A percentile compares a stretch with the other conserved stretches of the same genome.
phyloP scores from a whole-genome alignment of 2,797 vertebrate genomes.

The Anguilla megastoma region DNA sequence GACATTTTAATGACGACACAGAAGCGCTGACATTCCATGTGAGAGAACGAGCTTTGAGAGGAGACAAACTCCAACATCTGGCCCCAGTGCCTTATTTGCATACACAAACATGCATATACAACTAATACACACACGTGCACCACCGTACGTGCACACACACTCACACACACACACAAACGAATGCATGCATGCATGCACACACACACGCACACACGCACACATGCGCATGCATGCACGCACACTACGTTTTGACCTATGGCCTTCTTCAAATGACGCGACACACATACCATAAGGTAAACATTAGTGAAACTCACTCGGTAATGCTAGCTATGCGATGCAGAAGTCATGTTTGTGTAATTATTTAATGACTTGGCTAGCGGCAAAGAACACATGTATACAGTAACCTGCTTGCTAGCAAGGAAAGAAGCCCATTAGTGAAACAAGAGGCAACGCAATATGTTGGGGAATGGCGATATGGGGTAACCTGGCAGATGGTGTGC shows the following conservation, averaged over 20 bases:
- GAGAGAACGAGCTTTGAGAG: background rate
- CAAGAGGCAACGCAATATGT: background rate
- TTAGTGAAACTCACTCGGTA: background rate
- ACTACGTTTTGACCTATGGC: background rate
- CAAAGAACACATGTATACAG: background rate
- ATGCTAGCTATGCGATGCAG: background rate
- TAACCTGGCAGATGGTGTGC: background rate
- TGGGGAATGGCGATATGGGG: background rate
- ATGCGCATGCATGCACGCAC: background rate
- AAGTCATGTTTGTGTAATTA: background rate
- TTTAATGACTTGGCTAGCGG: background rate
- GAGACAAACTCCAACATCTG: background rate
- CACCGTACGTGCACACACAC: background rate
- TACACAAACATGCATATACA: background rate
- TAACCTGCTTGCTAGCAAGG: background rate
- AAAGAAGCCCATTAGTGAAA: background rate
- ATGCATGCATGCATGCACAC: background rate
- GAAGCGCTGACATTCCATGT: background rate
- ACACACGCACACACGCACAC: background rate
- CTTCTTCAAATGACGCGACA: background rate
- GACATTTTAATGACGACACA: background rate
- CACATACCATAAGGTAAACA: background rate
- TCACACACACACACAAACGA: background rate
- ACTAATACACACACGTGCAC: background rate
- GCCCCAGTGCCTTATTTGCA: background rate